A percentile compares a stretch with the other conserved stretches of the same genome.
Evolutionary conservation across 2,888 invertebrate species (phyloP).

Genomic region (Orthosia gracilis): DNA sequence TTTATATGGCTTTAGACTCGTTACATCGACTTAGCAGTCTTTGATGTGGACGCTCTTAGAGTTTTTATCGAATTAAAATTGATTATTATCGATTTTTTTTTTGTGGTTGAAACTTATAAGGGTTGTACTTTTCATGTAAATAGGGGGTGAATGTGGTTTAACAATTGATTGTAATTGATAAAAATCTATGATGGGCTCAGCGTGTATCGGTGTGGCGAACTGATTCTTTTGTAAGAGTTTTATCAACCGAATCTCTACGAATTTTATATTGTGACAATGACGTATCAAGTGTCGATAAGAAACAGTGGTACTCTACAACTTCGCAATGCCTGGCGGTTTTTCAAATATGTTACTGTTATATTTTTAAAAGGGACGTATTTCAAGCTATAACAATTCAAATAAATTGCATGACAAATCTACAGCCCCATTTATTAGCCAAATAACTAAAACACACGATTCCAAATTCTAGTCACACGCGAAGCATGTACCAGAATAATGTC

Average conservation of each 20-base stretch:
- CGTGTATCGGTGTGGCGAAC: conserved; percentile 17
- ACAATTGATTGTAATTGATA: conserved; percentile 40
- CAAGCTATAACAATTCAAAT: not conserved
- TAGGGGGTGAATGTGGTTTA: not conserved
- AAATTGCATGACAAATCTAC: conserved; percentile 1
- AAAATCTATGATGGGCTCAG: not conserved
- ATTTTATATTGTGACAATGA: not conserved
- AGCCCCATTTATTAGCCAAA: conserved; percentile 52
- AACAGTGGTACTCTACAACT: too few species aligned
- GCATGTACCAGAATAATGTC: conserved; percentile 54
- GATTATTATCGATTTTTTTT: conserved; percentile 40
- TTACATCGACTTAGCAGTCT: conserved; percentile 43
- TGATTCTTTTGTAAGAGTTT: conserved; percentile 8
- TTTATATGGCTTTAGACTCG: conserved; percentile 54
- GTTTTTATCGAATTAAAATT: conserved; percentile 52
- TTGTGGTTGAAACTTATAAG: conserved; percentile 22
- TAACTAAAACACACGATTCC: conserved; percentile 49
- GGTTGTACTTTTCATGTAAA: conserved; percentile 35
- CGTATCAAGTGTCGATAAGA: not conserved
- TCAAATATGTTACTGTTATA: not conserved
- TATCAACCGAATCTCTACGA: not conserved
- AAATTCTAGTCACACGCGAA: conserved; percentile 54
- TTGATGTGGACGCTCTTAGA: conserved; percentile 58
- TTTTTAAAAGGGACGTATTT: not conserved
- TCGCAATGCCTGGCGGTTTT: not conserved